A percentile compares a stretch with the other conserved stretches of the same genome.
phyloP scores from a whole-genome alignment of 2,888 invertebrate species.

The Marronus borbonicus region DNA sequence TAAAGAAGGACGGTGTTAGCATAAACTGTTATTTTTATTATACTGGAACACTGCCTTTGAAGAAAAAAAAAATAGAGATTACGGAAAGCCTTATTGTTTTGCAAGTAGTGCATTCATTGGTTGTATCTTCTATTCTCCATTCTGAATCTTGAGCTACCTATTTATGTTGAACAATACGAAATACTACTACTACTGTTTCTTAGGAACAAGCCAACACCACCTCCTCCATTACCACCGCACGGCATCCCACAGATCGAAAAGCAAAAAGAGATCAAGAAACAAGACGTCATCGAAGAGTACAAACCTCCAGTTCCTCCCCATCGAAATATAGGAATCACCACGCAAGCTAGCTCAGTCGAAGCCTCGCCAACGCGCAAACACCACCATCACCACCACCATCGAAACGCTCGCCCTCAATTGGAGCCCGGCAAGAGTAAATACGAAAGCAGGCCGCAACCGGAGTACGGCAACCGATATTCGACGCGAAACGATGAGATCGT shows the following conservation, averaged over 20 bases:
- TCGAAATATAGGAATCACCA: slow-evolving; percentile 74
- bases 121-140: too few species aligned
- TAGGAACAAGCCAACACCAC: slow-evolving; percentile 68
- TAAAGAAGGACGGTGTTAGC: too few species aligned
- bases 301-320: slow-evolving; percentile 93
- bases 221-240: slow-evolving; percentile 73
- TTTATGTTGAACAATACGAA: too few species aligned
- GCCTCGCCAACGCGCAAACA: slow-evolving; percentile 64
- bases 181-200: background rate
- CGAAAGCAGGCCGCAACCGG: slow-evolving; percentile 36
- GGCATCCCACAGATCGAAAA: slow-evolving; percentile 65
- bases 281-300: slow-evolving; percentile 76
- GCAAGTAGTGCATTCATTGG: too few species aligned
- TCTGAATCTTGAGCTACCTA: too few species aligned
- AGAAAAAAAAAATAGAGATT: too few species aligned
- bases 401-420: slow-evolving; percentile 64
- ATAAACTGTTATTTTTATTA: too few species aligned
- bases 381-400: slow-evolving; percentile 70
- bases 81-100: too few species aligned
- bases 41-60: too few species aligned
- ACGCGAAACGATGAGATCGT: slow-evolving; percentile 51
- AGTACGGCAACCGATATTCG: slow-evolving; percentile 41
- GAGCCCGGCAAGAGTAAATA: slow-evolving; percentile 21
- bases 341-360: slow-evolving; percentile 50
- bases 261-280: slow-evolving; percentile 52